Evolutionary conservation across 1,140 invertebrate species (phyloP).

Genomic region (Ephestia elutella): DNA sequence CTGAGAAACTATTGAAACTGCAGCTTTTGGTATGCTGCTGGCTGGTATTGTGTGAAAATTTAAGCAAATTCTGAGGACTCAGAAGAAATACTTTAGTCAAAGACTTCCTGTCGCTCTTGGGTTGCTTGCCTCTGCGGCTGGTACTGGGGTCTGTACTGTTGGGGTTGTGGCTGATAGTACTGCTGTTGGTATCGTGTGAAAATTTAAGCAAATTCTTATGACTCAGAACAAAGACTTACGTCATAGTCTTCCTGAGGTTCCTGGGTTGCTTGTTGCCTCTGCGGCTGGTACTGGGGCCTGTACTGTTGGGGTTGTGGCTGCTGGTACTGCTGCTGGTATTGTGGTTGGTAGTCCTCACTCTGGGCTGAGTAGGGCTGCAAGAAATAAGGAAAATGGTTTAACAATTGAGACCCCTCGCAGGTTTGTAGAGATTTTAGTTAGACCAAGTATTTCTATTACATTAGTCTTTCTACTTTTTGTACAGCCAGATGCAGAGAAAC

Average conservation of each 20-base stretch:
- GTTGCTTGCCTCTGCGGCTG: constrained; percentile 46
- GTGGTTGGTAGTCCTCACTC: constrained; percentile 34
- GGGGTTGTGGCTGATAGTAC: constrained; percentile 25
- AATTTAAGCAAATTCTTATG: no score
- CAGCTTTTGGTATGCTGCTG: no score
- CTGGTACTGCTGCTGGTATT: constrained; percentile 44
- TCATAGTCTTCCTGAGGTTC: constrained; percentile 63
- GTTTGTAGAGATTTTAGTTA: no score
- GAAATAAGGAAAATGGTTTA: background rate
- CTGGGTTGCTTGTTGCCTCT: constrained; percentile 44
- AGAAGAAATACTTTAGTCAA: constrained; percentile 13
- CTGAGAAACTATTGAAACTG: no score
- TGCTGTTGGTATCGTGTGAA: no score
- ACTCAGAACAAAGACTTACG: constrained; percentile 37
- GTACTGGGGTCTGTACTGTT: constrained; percentile 28
- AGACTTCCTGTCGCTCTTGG: constrained; percentile 54
- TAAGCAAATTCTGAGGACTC: no score
- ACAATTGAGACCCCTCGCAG: no score
- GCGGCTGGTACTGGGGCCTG: constrained; percentile 33
- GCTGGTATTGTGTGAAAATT: no score
- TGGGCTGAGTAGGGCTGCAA: constrained; percentile 48
- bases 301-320: constrained; percentile 43
- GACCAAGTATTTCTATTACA: no score
- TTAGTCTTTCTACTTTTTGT: no score
- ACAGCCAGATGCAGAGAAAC: no score